A percentile compares a stretch with the other conserved stretches of the same genome.
phyloP scores from a whole-genome alignment of 2,888 invertebrate genomes.

The Dromius quadrimaculatus region DNA sequence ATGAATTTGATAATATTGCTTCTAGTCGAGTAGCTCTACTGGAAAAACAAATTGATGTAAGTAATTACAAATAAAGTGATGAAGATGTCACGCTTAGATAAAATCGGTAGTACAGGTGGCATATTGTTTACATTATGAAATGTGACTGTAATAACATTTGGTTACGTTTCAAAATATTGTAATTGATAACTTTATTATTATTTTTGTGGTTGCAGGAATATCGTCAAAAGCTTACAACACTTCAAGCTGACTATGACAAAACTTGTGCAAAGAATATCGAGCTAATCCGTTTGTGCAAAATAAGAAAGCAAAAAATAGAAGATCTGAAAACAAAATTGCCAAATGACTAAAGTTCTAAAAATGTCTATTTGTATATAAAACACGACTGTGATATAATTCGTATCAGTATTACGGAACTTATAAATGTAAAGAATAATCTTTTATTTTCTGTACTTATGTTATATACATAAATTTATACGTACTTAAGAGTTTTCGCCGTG shows the following conservation, averaged over 20 bases:
- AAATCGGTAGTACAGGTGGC: too few relatives aligned
- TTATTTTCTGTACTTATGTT: too few relatives aligned
- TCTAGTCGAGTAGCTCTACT: too few relatives aligned
- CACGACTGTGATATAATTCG: conserved; percentile 17
- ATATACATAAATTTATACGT: too few relatives aligned
- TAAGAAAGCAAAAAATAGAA: conserved; percentile 25
- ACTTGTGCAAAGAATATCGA: conserved; percentile 10
- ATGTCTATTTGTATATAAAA: neutral
- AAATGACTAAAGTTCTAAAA: neutral
- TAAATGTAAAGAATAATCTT: conserved; percentile 2
- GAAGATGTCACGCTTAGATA: too few relatives aligned
- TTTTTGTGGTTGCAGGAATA: neutral
- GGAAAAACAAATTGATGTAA: conserved; percentile 13
- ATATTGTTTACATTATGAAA: too few relatives aligned
- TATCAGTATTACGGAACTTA: conserved; percentile 18
- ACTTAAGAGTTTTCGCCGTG: too few relatives aligned
- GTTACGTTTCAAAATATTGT: too few relatives aligned
- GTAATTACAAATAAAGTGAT: neutral
- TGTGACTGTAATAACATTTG: too few relatives aligned
- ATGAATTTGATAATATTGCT: too few relatives aligned
- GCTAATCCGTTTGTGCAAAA: conserved; percentile 13
- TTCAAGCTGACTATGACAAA: conserved; percentile 7
- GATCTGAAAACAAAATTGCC: conserved; percentile 15
- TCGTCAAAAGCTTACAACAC: neutral
- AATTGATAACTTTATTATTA: neutral